phyloP scores from a whole-genome alignment of 1,140 invertebrate genomes.

The Liolophura sinensis region DNA sequence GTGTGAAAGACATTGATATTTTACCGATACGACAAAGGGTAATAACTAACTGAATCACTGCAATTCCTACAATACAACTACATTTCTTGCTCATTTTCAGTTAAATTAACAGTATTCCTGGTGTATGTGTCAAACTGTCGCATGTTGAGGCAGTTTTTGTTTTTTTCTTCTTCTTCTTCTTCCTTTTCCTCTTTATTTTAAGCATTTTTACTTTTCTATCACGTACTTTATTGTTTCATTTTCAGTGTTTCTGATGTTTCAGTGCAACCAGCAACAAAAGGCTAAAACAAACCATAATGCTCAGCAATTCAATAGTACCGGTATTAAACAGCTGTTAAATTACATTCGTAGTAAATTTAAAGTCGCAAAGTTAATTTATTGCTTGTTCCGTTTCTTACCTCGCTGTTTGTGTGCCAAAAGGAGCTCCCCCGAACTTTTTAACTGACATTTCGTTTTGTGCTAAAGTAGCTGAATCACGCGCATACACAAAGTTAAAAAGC shows the following conservation, averaged over 20 bases:
- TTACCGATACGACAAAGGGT: no score
- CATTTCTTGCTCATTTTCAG: no score
- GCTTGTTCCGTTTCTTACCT: constrained; percentile 30
- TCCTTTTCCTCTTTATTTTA: not conserved
- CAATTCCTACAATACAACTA: no score
- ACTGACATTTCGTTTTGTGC: constrained; percentile 30
- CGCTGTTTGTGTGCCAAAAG: constrained; percentile 52
- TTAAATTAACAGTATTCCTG: no score
- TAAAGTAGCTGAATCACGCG: not conserved
- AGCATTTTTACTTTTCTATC: not conserved
- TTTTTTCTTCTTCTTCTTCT: not conserved
- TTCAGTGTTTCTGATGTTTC: not conserved
- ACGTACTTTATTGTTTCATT: not conserved
- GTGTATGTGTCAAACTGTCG: no score
- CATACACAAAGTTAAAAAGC: no score
- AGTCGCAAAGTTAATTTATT: not conserved
- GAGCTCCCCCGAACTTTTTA: constrained; percentile 50
- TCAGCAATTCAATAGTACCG: not conserved
- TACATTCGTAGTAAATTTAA: no score
- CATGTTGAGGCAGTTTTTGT: no score
- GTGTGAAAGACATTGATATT: no score
- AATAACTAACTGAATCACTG: no score
- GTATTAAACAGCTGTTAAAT: no score
- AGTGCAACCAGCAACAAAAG: not conserved
- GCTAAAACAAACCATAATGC: not conserved